Conservation (phyloP, 23 tunicate genomes). For the Styela clava region DNA sequence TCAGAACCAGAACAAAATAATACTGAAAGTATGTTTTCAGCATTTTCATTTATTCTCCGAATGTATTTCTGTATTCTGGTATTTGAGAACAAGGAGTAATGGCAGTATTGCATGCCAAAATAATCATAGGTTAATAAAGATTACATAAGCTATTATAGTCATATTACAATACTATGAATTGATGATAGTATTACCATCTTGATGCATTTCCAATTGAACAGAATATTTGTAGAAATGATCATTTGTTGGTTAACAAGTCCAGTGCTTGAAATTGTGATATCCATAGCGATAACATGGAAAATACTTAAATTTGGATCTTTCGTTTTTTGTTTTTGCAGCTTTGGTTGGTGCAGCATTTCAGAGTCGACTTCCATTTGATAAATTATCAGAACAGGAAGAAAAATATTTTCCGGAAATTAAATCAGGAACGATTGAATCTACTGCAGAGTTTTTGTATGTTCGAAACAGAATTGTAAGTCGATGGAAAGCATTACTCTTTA, state of each 20-base stretch:
- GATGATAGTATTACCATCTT: no score
- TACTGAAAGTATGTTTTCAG: not conserved
- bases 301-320: no score
- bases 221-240: no score
- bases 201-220: no score
- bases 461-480: constrained; percentile 87
- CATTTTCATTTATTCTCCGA: not conserved
- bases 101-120: not conserved
- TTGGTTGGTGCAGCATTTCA: constrained; percentile 86
- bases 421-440: constrained; percentile 11
- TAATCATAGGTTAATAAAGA: not conserved
- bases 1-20: constrained; percentile 11
- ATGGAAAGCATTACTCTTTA: not conserved
- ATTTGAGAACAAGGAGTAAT: not conserved
- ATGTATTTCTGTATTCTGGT: not conserved
- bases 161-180: not conserved
- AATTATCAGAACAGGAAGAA: constrained; percentile 63
- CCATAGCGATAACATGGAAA: no score
- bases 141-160: not conserved
- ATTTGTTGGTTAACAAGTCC: no score
- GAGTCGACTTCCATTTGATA: constrained; percentile 64
- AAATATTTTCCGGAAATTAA: constrained; percentile 55
- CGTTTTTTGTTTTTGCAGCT: constrained; percentile 16
- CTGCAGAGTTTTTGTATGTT: constrained; percentile 43
- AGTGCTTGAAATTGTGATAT: no score